phyloP scores from a whole-genome alignment of 30 jellyfish, hydroid and myxozoan species.

The Aurelia aurita region DNA sequence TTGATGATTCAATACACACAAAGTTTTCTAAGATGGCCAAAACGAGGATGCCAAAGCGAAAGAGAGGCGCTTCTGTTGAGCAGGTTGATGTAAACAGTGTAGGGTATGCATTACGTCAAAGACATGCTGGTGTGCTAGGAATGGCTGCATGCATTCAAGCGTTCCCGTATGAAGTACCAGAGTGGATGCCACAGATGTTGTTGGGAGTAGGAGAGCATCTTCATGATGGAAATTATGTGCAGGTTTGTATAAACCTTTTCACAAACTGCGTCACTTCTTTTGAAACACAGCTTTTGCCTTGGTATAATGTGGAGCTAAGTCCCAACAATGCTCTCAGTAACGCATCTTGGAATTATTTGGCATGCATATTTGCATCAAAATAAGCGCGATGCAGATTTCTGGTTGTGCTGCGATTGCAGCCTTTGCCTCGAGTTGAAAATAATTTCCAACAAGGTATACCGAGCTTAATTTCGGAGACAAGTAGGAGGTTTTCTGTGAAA shows the following conservation, averaged over 20 bases:
- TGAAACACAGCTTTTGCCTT: no score
- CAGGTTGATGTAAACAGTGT: slow-evolving; percentile 31
- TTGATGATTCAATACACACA: slow-evolving; percentile 60
- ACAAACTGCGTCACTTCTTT: no score
- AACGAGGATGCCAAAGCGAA: slow-evolving; percentile 69
- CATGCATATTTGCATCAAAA: no score
- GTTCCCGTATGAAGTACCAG: slow-evolving; percentile 94
- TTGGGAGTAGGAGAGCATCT: slow-evolving; percentile 92
- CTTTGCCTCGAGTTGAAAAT: no score
- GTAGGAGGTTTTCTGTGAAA: no score
- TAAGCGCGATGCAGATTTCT: no score
- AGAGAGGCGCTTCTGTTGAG: slow-evolving; percentile 54
- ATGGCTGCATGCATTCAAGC: slow-evolving; percentile 95
- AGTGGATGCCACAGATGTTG: slow-evolving; percentile 96
- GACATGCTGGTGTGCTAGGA: slow-evolving; percentile 97
- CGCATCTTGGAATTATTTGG: no score
- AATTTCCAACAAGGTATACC: no score
- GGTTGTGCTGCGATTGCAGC: no score
- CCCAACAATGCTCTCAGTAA: no score
- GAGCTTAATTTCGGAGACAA: no score
- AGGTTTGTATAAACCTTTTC: slow-evolving; percentile 44
- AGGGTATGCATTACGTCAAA: slow-evolving; percentile 53
- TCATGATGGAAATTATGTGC: slow-evolving; percentile 84
- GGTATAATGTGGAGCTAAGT: no score
- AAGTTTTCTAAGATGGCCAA: slow-evolving; percentile 89